phyloP scores from a whole-genome alignment of 2,113 vertebrate genomes.

The Zosterops lateralis region DNA sequence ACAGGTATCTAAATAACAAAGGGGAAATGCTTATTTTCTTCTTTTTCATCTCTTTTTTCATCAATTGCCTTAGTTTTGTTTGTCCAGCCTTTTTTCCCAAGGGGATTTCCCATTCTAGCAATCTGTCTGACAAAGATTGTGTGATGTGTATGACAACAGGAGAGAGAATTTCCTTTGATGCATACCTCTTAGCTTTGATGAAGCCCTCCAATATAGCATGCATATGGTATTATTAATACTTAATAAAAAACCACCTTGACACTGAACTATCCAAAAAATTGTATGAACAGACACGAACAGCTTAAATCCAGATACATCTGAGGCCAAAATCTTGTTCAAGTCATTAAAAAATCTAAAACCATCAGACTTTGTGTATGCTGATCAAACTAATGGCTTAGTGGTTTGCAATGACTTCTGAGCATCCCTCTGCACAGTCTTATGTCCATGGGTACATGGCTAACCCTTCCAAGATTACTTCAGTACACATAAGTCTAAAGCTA shows the following conservation, averaged over 20 bases:
- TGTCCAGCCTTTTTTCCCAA: neutral
- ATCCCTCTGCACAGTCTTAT: neutral
- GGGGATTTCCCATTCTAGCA: neutral
- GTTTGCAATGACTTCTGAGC: neutral
- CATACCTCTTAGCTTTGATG: neutral
- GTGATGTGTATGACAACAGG: neutral
- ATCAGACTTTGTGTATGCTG: neutral
- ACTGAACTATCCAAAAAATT: neutral
- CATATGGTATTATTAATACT: neutral
- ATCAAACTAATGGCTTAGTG: neutral
- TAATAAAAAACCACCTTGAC: neutral
- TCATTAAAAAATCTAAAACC: fast-evolving
- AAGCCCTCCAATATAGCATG: neutral
- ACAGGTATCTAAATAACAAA: neutral
- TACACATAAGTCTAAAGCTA: neutral
- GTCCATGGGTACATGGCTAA: neutral
- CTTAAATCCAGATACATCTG: neutral
- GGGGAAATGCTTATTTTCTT: neutral
- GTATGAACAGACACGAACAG: neutral
- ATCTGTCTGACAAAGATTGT: neutral
- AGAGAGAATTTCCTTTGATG: slow-evolving; percentile 26
- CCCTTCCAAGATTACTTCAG: neutral
- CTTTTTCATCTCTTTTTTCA: neutral
- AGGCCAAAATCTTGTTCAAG: neutral
- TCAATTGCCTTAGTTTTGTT: slow-evolving; percentile 1